Evolutionary conservation across 2,888 invertebrate genomes (phyloP), one percentile per base, ranked within the genome.

Genomic region (Aspidiotus rigidus): DNA sequence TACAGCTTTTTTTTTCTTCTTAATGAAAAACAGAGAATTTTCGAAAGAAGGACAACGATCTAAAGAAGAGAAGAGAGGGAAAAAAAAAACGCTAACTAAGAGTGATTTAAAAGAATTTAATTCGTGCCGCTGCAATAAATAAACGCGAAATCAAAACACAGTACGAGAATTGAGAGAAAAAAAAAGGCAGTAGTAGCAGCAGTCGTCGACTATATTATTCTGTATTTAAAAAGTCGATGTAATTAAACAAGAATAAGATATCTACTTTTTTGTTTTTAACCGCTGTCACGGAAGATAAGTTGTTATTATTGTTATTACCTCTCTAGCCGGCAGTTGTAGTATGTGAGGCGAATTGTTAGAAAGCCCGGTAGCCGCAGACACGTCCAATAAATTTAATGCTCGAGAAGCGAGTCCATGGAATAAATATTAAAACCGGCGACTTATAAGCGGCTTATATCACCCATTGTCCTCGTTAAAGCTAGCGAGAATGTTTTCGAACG

Each of bases 311-410:
- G 66, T 66, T 66, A 66, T 66, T 66, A 66, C 66, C 66, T 66
- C 28, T 28, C 53, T 66, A 56, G 66, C 66, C 66, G 57, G 66
- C 28, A 57, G 62, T 62, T 62, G 42, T 62, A 40, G 66, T 66
- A 66, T 66, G 59, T 66, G 66, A 66, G 66, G 66, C 66, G 66
- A 66, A 66, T 66, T 66, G 66, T 66, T 66, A 66, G 66, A 66
- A 66, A 66, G 66, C 66, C 66, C 66, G 44, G 66, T 66, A 66
- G 66, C 66, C 57, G 66, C 57, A 66, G 66, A 66, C 66, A 66
- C 66, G 66, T 66, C 66, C 66, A 66, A 66, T 66, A 66, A 66
- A 66, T 66, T 66, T 66, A 42, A 66, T 66, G 56, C 66, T 57
- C 40, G 56, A 64, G 66, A 11, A 59, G 28, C 28, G 55, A 57